Conservation (phyloP, 2,888 invertebrate genomes). For the Therioaphis trifolii region DNA sequence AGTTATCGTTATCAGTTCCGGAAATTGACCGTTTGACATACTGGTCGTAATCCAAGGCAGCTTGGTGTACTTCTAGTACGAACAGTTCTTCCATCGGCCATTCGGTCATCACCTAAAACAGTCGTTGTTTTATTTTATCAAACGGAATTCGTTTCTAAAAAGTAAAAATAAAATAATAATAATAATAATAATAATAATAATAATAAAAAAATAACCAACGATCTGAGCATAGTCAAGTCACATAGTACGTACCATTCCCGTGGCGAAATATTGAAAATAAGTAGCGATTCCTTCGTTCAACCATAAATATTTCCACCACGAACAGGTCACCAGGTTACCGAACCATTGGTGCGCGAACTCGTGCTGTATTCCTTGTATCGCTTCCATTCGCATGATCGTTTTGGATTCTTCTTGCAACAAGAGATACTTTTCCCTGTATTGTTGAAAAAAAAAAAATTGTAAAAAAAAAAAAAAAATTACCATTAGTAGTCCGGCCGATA, state of each 20-base stretch:
- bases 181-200: too few relatives aligned
- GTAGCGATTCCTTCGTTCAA: slow-evolving; percentile 63
- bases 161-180: too few relatives aligned
- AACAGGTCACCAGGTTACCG: slow-evolving; percentile 87
- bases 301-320: slow-evolving; percentile 63
- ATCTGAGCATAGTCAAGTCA: too few relatives aligned
- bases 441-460: too few relatives aligned
- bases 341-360: slow-evolving; percentile 98
- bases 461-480: too few relatives aligned
- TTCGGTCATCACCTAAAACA: slow-evolving; percentile 64
- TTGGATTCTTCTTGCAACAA: slow-evolving; percentile 47
- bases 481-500: too few relatives aligned
- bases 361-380: slow-evolving; percentile 87
- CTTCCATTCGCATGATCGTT: slow-evolving; percentile 48
- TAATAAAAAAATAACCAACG: neutral
- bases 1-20: too few relatives aligned
- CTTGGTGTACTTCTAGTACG: slow-evolving; percentile 68
- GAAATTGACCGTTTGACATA: slow-evolving; percentile 74
- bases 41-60: slow-evolving; percentile 73
- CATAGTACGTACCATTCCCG: slow-evolving; percentile 61
- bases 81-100: slow-evolving; percentile 65
- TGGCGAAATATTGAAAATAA: slow-evolving; percentile 62
- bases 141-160: too few relatives aligned
- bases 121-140: too few relatives aligned
- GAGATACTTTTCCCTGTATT: slow-evolving; percentile 22